phyloP scores from a whole-genome alignment of 2,113 vertebrate genomes.

The Tetrao urogallus region DNA sequence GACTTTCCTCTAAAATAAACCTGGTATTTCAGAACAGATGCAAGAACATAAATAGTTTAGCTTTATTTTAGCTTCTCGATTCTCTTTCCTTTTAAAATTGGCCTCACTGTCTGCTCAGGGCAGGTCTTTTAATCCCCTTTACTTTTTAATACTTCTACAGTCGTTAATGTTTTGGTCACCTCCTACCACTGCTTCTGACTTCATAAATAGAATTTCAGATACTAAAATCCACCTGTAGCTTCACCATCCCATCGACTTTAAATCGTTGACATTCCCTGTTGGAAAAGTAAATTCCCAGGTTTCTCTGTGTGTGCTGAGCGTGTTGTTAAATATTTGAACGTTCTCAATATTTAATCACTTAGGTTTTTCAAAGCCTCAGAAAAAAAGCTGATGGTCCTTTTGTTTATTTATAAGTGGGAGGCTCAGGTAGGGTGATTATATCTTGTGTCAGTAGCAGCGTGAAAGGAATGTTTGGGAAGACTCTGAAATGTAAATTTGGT shows the following conservation, averaged over 20 bases:
- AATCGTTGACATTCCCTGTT: background rate
- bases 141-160: background rate
- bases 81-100: background rate
- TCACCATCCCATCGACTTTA: background rate
- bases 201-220: background rate
- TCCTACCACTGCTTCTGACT: background rate
- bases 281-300: background rate
- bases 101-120: background rate
- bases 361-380: constrained; percentile 9
- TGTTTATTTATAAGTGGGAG: constrained; percentile 50
- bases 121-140: background rate
- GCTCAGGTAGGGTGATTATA: constrained; percentile 30
- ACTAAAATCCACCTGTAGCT: background rate
- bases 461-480: constrained; percentile 47
- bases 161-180: background rate
- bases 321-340: constrained; percentile 43
- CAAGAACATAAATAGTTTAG: background rate
- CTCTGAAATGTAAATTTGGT: constrained; percentile 49
- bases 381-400: background rate
- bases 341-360: constrained; percentile 49
- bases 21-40: background rate
- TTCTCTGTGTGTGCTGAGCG: background rate
- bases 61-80: background rate
- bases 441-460: constrained; percentile 4
- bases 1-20: background rate